phyloP scores from a whole-genome alignment of 1,140 invertebrate genomes.

The Apocrypta bakeri region DNA sequence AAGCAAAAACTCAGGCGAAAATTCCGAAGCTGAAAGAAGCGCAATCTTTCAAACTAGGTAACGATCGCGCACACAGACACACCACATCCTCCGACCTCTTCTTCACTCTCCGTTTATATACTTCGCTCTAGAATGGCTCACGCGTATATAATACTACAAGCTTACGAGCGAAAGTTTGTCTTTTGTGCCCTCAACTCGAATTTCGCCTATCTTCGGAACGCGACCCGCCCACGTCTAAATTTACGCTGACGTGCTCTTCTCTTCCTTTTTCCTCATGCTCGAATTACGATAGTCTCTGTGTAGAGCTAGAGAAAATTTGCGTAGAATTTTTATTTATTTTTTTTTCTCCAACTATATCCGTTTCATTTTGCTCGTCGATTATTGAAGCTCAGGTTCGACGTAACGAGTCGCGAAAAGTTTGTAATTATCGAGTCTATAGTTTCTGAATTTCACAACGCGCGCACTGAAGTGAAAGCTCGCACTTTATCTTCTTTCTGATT shows the following conservation, averaged over 20 bases:
- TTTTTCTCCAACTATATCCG: background rate
- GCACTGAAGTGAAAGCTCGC: too few species aligned
- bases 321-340: background rate
- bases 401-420: background rate
- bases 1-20: background rate
- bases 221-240: slow-evolving; percentile 38
- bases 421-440: background rate
- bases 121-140: background rate
- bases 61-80: background rate
- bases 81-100: background rate
- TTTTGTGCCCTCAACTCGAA: slow-evolving; percentile 23
- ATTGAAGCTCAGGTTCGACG: background rate
- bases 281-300: background rate
- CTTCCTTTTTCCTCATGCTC: background rate
- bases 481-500: background rate
- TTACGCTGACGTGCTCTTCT: background rate
- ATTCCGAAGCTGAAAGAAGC: background rate
- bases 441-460: background rate
- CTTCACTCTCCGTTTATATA: background rate
- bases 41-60: background rate
- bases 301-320: background rate
- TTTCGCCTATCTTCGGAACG: slow-evolving; percentile 29
- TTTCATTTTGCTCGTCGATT: too few species aligned
- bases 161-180: slow-evolving; percentile 7
- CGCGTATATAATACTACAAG: background rate